These are phyloP conservation scores for Merops nubicus DNA, from an alignment of 2,113 vertebrate genomes.

Conservation along the genomic window DNA sequence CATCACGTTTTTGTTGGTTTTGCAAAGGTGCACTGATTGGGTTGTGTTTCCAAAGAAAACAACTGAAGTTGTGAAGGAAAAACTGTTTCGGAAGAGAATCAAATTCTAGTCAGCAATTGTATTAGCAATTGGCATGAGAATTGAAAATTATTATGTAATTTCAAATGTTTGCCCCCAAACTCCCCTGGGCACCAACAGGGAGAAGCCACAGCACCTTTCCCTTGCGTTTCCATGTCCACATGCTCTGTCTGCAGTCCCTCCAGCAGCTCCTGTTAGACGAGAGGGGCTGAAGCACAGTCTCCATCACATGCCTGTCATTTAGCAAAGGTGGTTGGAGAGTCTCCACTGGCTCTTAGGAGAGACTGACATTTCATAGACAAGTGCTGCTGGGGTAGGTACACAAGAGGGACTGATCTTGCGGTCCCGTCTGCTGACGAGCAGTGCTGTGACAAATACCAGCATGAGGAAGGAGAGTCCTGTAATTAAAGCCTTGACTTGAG, in stretches of 20 bases:
- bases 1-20: not conserved
- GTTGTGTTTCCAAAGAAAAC: not conserved
- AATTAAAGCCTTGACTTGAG: not conserved
- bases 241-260: not conserved
- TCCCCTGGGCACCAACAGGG: not conserved
- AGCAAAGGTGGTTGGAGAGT: rapidly evolving
- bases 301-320: not conserved
- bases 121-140: not conserved
- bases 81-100: not conserved
- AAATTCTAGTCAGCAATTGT: not conserved
- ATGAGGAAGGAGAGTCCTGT: not conserved
- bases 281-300: not conserved
- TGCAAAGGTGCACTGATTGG: not conserved
- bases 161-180: rapidly evolving
- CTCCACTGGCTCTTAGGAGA: not conserved
- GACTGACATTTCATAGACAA: not conserved
- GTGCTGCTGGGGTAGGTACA: no score
- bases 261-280: rapidly evolving
- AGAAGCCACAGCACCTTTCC: not conserved
- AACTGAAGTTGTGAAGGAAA: not conserved
- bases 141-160: not conserved
- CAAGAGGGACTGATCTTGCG: slow-evolving; percentile 9
- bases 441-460: rapidly evolving
- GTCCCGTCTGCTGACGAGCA: not conserved
- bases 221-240: rapidly evolving